Base-by-base conservation (phyloP, 2,797 vertebrate genomes). In the Diglossa cyanea region DNA sequence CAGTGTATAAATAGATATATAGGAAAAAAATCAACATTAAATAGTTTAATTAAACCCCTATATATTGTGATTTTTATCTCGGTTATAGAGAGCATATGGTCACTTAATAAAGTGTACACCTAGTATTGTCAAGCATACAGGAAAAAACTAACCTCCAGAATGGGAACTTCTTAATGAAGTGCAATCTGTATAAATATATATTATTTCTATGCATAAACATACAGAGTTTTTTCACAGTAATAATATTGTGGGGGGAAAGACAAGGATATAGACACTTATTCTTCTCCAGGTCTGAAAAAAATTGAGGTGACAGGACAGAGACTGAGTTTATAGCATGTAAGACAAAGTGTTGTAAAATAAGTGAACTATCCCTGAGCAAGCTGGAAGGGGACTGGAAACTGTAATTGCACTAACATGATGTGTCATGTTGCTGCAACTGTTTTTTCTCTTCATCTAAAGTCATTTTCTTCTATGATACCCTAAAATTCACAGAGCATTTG, bases 241-340 rank as follows among this genome's bases (percentile, higher is more conserved):
- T 17, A 58, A 45, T 53, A 30, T 1, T 40, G 4, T 4, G 8
- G 3, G 1, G 1, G 6, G 8, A 20, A 28, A 57, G 37, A 33
- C 19, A 44, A 31, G 14, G 37, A 20, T 23, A 6, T 74, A 40
- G 8, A 63, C 4, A 17, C 1, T 9, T 73, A 31, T 9, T 37
- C 5, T 68, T 82, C n/a, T 67, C 12, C 30, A 50, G 10, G 13
- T 53, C 33, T 66, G 11, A 51, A 53, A 61, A 63, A 61, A 61
- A 11, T 11, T 4, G 30, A 71, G 23, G 8, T 26, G 33, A 39
- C 28, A 39, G 5, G 21, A 62, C 20, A 66, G 54, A 80, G 6
- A 17, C 14, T 14, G 79, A 58, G 6, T 10, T 44, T 28, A 42
- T 7, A 50, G 9, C 6, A 35, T 5, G 5, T 16, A n/a, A 66